Evolutionary conservation across 92 coral and sea anemone species (phyloP), one percentile per base, ranked within the genome.

Genomic region (Pocillopora meandrina): DNA sequence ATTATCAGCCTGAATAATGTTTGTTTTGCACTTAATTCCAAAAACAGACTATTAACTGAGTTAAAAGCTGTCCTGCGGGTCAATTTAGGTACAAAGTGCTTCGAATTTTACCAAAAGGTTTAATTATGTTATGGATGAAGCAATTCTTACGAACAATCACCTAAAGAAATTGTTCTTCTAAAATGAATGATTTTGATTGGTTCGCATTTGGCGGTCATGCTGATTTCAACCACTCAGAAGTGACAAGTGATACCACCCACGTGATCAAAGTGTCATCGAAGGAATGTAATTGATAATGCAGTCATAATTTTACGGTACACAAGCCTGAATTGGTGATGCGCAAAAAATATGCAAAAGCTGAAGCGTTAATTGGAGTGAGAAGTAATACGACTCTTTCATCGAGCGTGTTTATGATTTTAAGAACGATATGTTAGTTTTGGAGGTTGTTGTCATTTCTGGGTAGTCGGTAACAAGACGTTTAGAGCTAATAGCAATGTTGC

Each of bases 261-360:
- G 86, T 83, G 86, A 83, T 65, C 2, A 52, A 49, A 35, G 58
- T 83, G 86, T 83, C 79, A 83, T 72, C 78, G 86, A 72, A 71
- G 78, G 86, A 82, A 82, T 83, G 73, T 83, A 63, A 68, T 68
- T 80, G 84, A 80, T 42, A 42, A 42, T 72, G 47, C 64, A 33
- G 56, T 47, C 61, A 83, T 26, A 59, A 31, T 83, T 83, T 73
- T 63, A 33, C 80, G 80, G 52, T 42, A 3, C 8, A 3, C 52
- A 61, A 23, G 47, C 74, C 34, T 31, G 14, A 59, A 62, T 57
- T 47, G 20, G 19, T 33, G 19, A 34, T 36, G 31, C 47, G 18
- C 18, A 56, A 62, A 72, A 62, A 35, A 60, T 82, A 16, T 36
- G 17, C 61, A 60, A 23, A 34, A 62, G 65, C 86, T 61, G 65